Evolutionary conservation across 2,888 invertebrate species (phyloP), one percentile per base, ranked within the genome.

Genomic region (Cantharis nigra): DNA sequence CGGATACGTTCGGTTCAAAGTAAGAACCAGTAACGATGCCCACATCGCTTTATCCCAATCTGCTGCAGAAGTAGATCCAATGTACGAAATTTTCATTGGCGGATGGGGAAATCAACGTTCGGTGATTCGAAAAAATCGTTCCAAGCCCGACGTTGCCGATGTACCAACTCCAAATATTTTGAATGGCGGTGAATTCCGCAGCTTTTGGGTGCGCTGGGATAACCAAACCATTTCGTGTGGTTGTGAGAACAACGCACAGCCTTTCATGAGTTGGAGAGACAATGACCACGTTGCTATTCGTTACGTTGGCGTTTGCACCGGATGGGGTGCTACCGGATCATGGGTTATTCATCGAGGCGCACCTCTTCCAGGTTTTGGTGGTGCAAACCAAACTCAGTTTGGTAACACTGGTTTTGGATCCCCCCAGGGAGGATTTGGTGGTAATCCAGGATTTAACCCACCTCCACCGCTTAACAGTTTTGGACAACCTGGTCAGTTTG

Each of bases 31-130:
- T 0, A 93, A 97, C 85, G 97, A 97, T 89, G 97, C 96, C 11
- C 97, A 97, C 87, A 85, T 97, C 83, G 95, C 95, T 0, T 92
- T 97, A 11, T 93, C 95, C 11, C 90, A 92, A 76, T 92, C 92
- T 0, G 93, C 95, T 3, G 89, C 90, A 65, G 95, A 94, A 82
- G 89, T 91, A 9, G 92, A 93, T 71, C 96, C 96, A 20, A 95
- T 97, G 91, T 93, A 94, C 86, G 97, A 97, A 91, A 87, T 97
- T 72, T 95, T 97, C 89, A 91, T 97, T 83, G 97, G 97, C 28
- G 97, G 97, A 26, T 97, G 97, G 97, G 92, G 92, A 23, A 97
- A 97, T 88, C 90, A 91, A 80, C 96, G 95, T 89, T 95, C 95
- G 26, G 94, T 95, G 0, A 95, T 96, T 85, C 93, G 96, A 76